Evolutionary conservation across 2,797 vertebrate species (phyloP), one percentile per base, ranked within the genome.

Genomic region (Lagodon rhomboides): DNA sequence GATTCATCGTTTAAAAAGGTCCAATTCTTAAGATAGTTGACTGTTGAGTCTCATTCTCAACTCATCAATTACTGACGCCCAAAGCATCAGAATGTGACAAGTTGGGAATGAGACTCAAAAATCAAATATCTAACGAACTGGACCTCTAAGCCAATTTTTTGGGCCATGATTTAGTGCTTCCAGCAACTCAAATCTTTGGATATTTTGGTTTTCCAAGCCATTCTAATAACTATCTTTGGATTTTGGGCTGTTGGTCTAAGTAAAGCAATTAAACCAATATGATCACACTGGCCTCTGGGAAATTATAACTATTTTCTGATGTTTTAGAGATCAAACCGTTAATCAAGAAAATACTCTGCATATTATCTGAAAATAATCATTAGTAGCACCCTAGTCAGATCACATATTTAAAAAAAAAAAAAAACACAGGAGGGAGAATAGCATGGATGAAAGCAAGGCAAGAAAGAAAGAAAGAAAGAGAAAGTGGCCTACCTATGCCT

Each of bases 401-500:
- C 15, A 17, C 22, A 7, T 38, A 38, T 38, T 38, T 10, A 38
- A 27, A 12, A 1, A 27, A 61, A 1, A 47, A 18, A 30, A 49
- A 55, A 60, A 6, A n/a, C 11, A 53, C 41, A n/a, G 12, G 13
- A 41, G 10, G 15, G 11, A 1, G 5, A 51, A 44, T 18, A 4
- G 8, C 2, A 0, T 38, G 38, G 11, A 38, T 38, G 10, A 38
- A 38, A 38, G 27, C 46, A 78, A 67, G 49, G 0, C 9, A 12
- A 13, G 47, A 47, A 17, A 12, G 4, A 3, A 30, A 22, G 5
- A 34, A 22, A 41, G 15, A n/a, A 47, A 56, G 25, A 7, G 77
- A 50, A 34, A 38, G 38, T 11, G 38, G 10, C 95, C 93, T 93
- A 99, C 98, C 98, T 85, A 99, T 94, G 90, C 86, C 91, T 86